A percentile compares a stretch with the other conserved stretches of the same genome.
Conservation (phyloP, 92 coral and sea anemone genomes). For the Bergia puertoricense region DNA sequence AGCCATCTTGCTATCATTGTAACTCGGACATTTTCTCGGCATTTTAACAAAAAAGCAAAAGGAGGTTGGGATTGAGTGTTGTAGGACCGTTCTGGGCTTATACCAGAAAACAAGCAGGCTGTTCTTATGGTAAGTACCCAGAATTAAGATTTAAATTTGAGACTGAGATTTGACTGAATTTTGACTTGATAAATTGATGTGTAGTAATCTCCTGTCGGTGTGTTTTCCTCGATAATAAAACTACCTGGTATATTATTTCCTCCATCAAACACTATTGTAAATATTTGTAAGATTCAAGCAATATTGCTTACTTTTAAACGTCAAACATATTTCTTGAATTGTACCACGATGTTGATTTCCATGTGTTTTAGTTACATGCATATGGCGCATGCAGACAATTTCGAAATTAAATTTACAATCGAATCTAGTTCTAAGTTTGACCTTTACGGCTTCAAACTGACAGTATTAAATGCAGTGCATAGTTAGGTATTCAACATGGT, state of each 20-base stretch:
- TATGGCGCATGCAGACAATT: neutral
- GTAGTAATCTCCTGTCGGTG: neutral
- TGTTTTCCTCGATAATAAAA: too few species aligned
- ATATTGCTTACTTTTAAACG: too few species aligned
- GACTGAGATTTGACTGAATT: neutral
- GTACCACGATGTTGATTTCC: neutral
- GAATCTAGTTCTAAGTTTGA: neutral
- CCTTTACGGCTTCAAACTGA: neutral
- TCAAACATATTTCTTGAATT: too few species aligned
- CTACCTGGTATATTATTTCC: neutral
- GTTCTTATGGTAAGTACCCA: neutral
- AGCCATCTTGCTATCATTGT: constrained; percentile 15
- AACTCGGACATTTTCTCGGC: neutral
- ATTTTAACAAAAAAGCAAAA: neutral
- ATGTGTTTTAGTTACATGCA: neutral
- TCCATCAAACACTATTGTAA: neutral
- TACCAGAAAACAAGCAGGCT: neutral
- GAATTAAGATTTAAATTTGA: neutral
- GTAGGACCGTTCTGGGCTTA: neutral
- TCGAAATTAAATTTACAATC: neutral
- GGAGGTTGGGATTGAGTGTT: neutral
- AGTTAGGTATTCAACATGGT: too few species aligned
- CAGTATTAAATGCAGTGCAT: too few species aligned
- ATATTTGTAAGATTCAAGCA: too few species aligned
- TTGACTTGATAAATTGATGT: neutral